phyloP scores from a whole-genome alignment of 2,797 vertebrate species.

The Typhlichthys subterraneus region DNA sequence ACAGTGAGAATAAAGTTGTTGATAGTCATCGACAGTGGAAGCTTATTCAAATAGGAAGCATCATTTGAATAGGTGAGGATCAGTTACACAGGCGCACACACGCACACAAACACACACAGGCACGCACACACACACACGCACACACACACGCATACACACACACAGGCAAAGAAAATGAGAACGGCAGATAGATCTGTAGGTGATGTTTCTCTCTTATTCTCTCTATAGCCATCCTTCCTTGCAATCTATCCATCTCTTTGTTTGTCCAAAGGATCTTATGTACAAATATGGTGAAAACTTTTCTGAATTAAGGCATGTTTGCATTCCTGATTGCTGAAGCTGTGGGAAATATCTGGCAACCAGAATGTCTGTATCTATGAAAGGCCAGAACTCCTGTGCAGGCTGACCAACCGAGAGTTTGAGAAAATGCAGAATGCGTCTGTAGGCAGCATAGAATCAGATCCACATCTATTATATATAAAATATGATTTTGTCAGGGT shows the following conservation, averaged over 20 bases:
- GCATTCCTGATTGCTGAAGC: constrained; percentile 38
- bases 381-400: constrained; percentile 18
- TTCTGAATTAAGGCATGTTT: constrained; percentile 22
- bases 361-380: constrained; percentile 10
- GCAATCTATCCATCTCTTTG: constrained; percentile 3
- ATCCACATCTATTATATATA: no score
- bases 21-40: constrained; percentile 16
- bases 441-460: neutral
- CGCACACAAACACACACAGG: no score
- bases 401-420: neutral
- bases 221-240: neutral
- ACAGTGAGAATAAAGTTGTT: constrained; percentile 17
- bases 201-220: constrained; percentile 2
- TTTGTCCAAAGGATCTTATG: constrained; percentile 22
- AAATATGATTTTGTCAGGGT: no score
- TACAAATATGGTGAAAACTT: constrained; percentile 51
- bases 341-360: constrained; percentile 30
- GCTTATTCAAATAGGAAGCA: constrained; percentile 32
- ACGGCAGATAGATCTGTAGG: neutral
- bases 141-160: constrained; percentile 1
- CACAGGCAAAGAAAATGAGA: neutral
- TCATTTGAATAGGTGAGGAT: constrained; percentile 43
- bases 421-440: constrained; percentile 5
- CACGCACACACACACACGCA: neutral
- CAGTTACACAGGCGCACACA: constrained; percentile 18